A percentile compares a stretch with the other conserved stretches of the same genome.
Evolutionary conservation across 2,797 vertebrate species (phyloP).

Genomic region (Neosalanx taihuensis): DNA sequence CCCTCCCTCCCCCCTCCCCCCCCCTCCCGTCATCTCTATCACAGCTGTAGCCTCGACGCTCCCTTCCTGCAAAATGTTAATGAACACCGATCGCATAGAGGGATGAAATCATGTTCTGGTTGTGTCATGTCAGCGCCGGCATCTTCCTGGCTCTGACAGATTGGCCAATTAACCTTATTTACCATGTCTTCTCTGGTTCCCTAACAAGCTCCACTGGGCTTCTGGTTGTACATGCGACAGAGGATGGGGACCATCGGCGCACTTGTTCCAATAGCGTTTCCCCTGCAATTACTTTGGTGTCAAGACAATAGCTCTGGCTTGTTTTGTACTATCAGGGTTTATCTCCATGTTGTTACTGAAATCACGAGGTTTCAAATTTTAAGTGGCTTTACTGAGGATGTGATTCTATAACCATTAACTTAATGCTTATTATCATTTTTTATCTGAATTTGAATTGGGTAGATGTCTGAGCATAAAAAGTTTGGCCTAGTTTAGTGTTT

Average conservation of each 20-base stretch:
- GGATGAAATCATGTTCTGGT: constrained; percentile 61
- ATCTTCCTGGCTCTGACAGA: constrained; percentile 73
- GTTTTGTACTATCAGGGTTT: not conserved
- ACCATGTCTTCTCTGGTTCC: constrained; percentile 63
- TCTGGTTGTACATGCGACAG: constrained; percentile 65
- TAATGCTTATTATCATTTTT: not conserved
- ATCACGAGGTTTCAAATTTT: not conserved
- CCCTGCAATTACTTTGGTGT: constrained; percentile 68
- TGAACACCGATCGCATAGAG: constrained; percentile 48
- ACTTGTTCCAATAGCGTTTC: constrained; percentile 53
- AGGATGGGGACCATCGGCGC: constrained; percentile 53
- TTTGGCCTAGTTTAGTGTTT: not conserved
- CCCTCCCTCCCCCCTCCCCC: not conserved
- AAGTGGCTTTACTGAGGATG: not conserved
- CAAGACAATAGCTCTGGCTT: constrained; percentile 35
- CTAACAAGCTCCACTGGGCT: constrained; percentile 82
- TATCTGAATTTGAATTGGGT: not conserved
- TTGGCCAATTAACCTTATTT: constrained; percentile 85
- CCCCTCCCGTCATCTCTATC: not conserved
- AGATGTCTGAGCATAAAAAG: not conserved
- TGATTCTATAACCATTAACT: not conserved
- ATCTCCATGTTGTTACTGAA: not conserved
- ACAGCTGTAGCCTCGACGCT: not conserved
- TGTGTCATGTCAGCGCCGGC: constrained; percentile 68
- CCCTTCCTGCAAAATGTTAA: constrained; percentile 54